Base-by-base conservation (phyloP, 1,140 invertebrate genomes). In the Eurosta solidaginis region DNA sequence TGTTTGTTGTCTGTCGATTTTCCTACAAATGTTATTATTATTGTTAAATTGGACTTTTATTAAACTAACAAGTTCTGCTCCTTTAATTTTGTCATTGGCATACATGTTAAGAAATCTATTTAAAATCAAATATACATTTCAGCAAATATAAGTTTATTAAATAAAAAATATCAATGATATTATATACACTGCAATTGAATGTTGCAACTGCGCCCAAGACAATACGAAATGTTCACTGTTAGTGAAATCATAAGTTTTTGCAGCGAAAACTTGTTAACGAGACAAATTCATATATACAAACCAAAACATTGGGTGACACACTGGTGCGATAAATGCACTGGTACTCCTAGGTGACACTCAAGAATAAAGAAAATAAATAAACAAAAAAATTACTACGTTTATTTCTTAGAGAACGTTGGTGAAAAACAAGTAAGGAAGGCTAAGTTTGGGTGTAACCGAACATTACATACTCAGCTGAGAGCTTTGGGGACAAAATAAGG, bases 51-150 rank as follows among this genome's bases (percentile, higher is more conserved):
- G n/a, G 42, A 27, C 20, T 74, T 25, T 29, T 74, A 45, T 22
- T 44, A 36, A 74, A 45, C n/a, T 27, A 44, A 74, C 73, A n/a
- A 74, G 73, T 74, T 74, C 42, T 74, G 73, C 22, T 74, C 73
- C 27, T 47, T 74, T 74, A 47, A 74, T 47, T 74, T 74, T 74
- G 73, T 74, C 73, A 74, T 74, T 74, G 73, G 73, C 73, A 74
- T 74, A 74, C 20, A 47, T 47, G 42, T 47, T 44, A 45, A 74
- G 40, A 74, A 47, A 36, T 47, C 40, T 42, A 68, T 68, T 68
- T 40, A 33, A 27, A 68, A 68, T 36, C 7, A 68, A 36, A n/a
- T 59, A 29, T 29, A 17, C 10, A 59, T 29, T 17, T n/a, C 29
- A 68, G 3, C 22, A n/a, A 40, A 33, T n/a, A n/a, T 42, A 33